Percentiles rank a stretch among this genome's conserved stretches.
Conservation (phyloP, 2,797 vertebrate genomes). For the Scolopax bukidnonensis region DNA sequence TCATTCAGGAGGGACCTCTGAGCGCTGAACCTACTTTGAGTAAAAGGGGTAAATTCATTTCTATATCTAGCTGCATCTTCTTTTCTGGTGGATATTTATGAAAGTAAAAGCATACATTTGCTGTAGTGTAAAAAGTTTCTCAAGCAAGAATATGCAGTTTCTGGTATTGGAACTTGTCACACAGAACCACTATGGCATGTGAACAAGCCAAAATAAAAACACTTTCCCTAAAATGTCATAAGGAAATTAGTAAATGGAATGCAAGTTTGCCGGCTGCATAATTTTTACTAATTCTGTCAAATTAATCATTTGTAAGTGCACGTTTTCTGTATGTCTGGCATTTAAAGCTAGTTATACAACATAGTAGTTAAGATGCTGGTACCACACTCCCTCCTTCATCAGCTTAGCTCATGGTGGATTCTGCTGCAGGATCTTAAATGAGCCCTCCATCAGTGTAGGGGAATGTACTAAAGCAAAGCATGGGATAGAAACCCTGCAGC, state of each 20-base stretch:
- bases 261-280: background rate
- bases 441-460: background rate
- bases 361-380: background rate
- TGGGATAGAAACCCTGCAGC: background rate
- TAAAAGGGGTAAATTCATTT: background rate
- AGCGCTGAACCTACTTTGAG: background rate
- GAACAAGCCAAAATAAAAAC: background rate
- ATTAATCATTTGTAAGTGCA: background rate
- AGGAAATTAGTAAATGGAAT: background rate
- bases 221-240: background rate
- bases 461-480: background rate
- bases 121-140: background rate
- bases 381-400: background rate
- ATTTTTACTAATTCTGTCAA: background rate
- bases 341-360: background rate
- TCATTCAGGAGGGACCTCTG: background rate
- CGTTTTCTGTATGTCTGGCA: background rate
- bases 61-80: background rate
- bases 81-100: background rate
- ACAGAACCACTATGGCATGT: background rate
- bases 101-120: background rate
- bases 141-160: background rate
- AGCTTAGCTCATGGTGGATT: background rate
- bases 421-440: background rate
- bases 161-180: background rate